Conservation (phyloP, 1,140 invertebrate species). For the Nasonia vitripennis region DNA sequence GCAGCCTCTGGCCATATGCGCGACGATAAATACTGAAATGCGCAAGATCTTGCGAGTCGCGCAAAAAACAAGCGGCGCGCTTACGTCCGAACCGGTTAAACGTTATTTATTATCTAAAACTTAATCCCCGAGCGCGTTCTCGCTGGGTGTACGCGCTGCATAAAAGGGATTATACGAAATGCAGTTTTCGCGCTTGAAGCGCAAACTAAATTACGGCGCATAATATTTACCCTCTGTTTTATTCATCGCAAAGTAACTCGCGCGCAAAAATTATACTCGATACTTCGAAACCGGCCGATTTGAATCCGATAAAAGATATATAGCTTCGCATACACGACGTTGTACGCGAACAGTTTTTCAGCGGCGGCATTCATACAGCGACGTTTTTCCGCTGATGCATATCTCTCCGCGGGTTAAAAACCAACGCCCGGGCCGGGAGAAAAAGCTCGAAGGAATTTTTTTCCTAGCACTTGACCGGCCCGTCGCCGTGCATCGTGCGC, state of each 20-base stretch:
- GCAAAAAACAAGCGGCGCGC: not conserved
- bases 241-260: not conserved
- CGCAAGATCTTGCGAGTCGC: not conserved
- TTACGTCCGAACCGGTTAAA: not conserved
- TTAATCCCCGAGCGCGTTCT: not conserved
- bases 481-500: no score
- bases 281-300: no score
- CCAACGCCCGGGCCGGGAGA: not conserved
- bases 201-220: not conserved
- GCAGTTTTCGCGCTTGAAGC: not conserved
- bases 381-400: not conserved
- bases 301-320: no score
- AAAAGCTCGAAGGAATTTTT: not conserved
- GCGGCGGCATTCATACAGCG: not conserved
- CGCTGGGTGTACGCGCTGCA: not conserved
- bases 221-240: not conserved
- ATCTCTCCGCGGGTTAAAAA: not conserved
- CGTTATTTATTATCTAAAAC: slow-evolving; percentile 29
- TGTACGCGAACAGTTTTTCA: not conserved
- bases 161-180: not conserved
- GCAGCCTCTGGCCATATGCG: not conserved
- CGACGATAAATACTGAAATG: slow-evolving; percentile 17
- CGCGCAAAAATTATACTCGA: no score
- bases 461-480: not conserved
- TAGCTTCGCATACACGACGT: not conserved